Evolutionary conservation across 2,888 invertebrate genomes (phyloP).

Genomic region (Aphrophora alni): DNA sequence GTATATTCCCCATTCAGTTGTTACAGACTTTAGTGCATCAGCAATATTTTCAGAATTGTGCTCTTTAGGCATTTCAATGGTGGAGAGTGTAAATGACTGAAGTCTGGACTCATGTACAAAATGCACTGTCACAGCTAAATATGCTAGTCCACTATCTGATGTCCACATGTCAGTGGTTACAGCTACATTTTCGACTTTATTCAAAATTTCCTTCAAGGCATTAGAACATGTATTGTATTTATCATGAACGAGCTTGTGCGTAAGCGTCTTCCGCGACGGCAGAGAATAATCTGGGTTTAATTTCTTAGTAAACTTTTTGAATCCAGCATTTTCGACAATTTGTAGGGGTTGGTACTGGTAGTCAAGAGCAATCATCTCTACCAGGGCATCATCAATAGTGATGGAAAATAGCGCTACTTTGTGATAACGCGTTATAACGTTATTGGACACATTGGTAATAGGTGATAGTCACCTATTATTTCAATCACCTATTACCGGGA

Average conservation of each 20-base stretch:
- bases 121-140: neutral
- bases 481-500: no score
- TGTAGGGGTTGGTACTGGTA: slow-evolving; percentile 10
- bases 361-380: slow-evolving; percentile 12
- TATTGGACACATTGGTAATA: no score
- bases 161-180: slow-evolving; percentile 15
- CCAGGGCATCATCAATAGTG: no score
- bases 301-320: neutral
- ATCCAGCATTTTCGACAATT: slow-evolving; percentile 15
- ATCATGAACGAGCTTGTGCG: neutral
- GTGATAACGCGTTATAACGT: no score
- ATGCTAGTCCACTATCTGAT: neutral
- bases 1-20: neutral
- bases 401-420: no score
- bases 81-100: neutral
- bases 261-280: neutral
- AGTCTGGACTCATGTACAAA: neutral
- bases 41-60: neutral
- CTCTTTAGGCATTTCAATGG: neutral
- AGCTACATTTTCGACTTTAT: neutral
- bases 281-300: slow-evolving; percentile 11
- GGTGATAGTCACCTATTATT: no score
- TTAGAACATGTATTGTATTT: no score
- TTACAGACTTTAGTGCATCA: neutral
- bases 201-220: slow-evolving; percentile 10